Percentiles rank a stretch among this genome's conserved stretches.
phyloP scores from a whole-genome alignment of 1,140 invertebrate genomes.

The Rhizoglyphus robini region DNA sequence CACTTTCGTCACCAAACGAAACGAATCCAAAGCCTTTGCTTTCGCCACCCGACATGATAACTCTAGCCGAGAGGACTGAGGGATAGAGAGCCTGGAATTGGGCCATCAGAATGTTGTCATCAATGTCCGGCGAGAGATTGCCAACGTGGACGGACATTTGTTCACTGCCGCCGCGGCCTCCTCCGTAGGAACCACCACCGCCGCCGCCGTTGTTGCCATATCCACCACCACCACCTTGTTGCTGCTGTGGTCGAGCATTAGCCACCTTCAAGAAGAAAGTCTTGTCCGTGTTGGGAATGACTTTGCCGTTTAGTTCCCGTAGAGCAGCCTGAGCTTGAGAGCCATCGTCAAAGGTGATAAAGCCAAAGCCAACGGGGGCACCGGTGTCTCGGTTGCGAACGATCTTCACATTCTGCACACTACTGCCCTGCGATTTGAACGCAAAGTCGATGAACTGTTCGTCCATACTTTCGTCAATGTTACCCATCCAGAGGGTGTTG shows the following conservation, averaged over 20 bases:
- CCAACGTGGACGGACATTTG: slow-evolving; percentile 22
- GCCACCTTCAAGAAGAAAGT: slow-evolving; percentile 22
- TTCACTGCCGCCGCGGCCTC: no score
- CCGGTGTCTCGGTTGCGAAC: slow-evolving; percentile 3
- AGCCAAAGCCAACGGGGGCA: slow-evolving; percentile 74
- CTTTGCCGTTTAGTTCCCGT: slow-evolving; percentile 91
- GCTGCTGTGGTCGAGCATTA: no score
- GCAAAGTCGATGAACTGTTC: background rate
- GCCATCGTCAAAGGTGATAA: slow-evolving; percentile 83
- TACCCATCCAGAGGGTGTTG: no score
- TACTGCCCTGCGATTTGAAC: background rate
- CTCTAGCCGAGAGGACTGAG: slow-evolving; percentile 30
- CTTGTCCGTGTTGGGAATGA: slow-evolving; percentile 58
- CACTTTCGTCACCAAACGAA: slow-evolving; percentile 79
- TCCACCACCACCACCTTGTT: no score
- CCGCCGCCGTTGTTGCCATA: no score
- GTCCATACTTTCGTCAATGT: slow-evolving; percentile 13
- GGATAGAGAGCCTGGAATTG: slow-evolving; percentile 13
- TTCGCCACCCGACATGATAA: slow-evolving; percentile 68
- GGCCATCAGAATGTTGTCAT: slow-evolving; percentile 10
- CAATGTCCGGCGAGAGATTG: slow-evolving; percentile 9
- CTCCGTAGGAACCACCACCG: no score
- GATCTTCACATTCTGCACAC: slow-evolving; percentile 1
- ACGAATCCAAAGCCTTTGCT: slow-evolving; percentile 96
- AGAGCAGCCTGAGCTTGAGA: slow-evolving; percentile 80